phyloP scores from a whole-genome alignment of 2,888 invertebrate species.

The Xestia sexstrigata region DNA sequence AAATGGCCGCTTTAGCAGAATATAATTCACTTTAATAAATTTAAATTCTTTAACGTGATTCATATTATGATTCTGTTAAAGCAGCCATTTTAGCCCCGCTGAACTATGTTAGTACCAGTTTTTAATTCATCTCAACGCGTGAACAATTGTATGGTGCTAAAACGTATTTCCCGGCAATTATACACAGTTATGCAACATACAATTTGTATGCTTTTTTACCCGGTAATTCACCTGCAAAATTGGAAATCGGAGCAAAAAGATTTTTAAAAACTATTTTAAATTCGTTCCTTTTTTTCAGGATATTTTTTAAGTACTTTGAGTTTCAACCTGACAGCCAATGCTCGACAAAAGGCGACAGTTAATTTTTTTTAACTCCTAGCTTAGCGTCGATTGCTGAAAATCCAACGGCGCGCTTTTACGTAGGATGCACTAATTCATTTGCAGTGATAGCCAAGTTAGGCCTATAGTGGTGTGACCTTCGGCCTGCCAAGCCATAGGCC shows the following conservation, averaged over 20 bases:
- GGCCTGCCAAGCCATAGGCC: no score
- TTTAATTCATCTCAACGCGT: conserved; percentile 22
- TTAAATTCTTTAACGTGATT: no score
- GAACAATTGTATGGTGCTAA: conserved; percentile 6
- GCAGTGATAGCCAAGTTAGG: no score
- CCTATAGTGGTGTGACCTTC: no score
- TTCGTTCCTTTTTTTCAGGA: not conserved
- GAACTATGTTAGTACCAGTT: conserved; percentile 18
- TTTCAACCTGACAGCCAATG: not conserved
- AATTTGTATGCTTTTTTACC: conserved; percentile 46
- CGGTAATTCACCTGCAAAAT: not conserved
- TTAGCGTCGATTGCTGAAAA: not conserved
- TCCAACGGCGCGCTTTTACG: not conserved
- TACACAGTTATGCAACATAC: conserved; percentile 36
- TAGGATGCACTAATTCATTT: not conserved
- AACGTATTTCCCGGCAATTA: conserved; percentile 38
- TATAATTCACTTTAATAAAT: no score
- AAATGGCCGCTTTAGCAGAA: no score
- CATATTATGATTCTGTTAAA: no score
- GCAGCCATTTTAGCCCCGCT: no score
- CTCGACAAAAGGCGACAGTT: not conserved
- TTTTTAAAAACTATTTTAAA: not conserved
- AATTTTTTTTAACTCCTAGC: not conserved
- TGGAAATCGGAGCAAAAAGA: conserved; percentile 7
- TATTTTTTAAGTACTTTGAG: not conserved